Evolutionary conservation across 2,888 invertebrate species (phyloP).

Genomic region (Sisyra nigra): DNA sequence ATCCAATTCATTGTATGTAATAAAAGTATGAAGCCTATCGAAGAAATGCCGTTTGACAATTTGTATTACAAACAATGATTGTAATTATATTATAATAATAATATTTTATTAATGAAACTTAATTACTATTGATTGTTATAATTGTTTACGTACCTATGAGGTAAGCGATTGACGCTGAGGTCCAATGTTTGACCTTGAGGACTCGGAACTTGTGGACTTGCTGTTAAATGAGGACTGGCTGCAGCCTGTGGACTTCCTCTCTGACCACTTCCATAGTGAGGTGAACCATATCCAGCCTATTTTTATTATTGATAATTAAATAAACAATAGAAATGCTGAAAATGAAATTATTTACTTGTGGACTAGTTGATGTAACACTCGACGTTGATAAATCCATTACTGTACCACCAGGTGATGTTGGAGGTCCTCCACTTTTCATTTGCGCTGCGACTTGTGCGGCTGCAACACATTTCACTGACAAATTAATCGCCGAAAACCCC

Average conservation of each 20-base stretch:
- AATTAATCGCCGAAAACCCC: slow-evolving; percentile 66
- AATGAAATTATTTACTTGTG: slow-evolving; percentile 41
- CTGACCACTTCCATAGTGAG: slow-evolving; percentile 54
- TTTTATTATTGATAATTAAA: slow-evolving; percentile 1
- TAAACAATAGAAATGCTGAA: background rate
- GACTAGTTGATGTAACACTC: slow-evolving; percentile 68
- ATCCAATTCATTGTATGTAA: background rate
- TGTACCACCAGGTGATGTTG: slow-evolving; percentile 59
- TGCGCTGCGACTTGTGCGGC: slow-evolving; percentile 43
- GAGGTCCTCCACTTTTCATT: slow-evolving; percentile 43
- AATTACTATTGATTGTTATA: too few relatives aligned
- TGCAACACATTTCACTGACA: slow-evolving; percentile 71
- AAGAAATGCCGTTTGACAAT: background rate
- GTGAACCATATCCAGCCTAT: slow-evolving; percentile 58
- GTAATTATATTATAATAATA: background rate
- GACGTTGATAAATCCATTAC: slow-evolving; percentile 79
- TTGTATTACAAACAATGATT: background rate
- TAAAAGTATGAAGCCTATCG: too few relatives aligned
- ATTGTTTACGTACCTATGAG: slow-evolving; percentile 49
- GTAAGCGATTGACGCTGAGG: slow-evolving; percentile 72
- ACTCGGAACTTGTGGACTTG: slow-evolving; percentile 81
- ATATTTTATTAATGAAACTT: too few relatives aligned
- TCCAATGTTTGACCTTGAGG: slow-evolving; percentile 83
- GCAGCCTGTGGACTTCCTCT: slow-evolving; percentile 73
- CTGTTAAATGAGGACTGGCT: slow-evolving; percentile 66